Evolutionary conservation across 2,113 vertebrate species (phyloP), one percentile per base, ranked within the genome.

Genomic region (Peromyscus leucopus): DNA sequence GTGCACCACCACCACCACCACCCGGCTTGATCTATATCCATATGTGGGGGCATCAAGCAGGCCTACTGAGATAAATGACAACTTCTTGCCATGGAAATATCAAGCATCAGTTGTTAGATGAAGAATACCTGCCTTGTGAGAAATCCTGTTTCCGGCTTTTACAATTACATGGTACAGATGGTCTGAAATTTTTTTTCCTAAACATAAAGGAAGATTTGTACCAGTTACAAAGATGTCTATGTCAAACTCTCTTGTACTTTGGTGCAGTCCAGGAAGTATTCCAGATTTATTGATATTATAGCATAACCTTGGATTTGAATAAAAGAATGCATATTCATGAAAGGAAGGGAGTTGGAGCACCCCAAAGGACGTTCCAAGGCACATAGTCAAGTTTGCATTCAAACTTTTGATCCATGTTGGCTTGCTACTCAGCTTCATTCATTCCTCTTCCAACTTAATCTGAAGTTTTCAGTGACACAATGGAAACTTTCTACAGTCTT

Each of bases 211-310:
- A 92, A 95, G 11, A 80, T 36, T 17, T 57, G n/a, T 24, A 26
- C 7, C 7, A 31, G 57, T 72, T 51, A 76, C n/a, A 36, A 42
- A 65, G 84, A n/a, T 85, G n/a, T 94, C 51, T 75, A 26, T 26
- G 42, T 42, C 80, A 91, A 91, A 86, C 4, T 71, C 61, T 61
- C 80, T 59, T 0, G 5, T 48, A 31, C n/a, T 6, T 51, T 75
- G 12, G 17, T 63, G 91, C 10, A 95, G 69, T 48, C 22, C 72
- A 78, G 36, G 59, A 95, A 89, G 17, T 1, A 74, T 51, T 86
- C 90, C 90, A 59, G 42, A 76, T 79, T 97, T 95, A 42, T 75
- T 36, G 61, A 2, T 28, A 78, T 79, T 65, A 93, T 83, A 92
- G 71, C 36, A n/a, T 51, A 33, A 91, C 17, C 13, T 55, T 92